Evolutionary conservation across 2,113 vertebrate genomes (phyloP), one percentile per base, ranked within the genome.

Genomic region (Peucedramus taeniatus): DNA sequence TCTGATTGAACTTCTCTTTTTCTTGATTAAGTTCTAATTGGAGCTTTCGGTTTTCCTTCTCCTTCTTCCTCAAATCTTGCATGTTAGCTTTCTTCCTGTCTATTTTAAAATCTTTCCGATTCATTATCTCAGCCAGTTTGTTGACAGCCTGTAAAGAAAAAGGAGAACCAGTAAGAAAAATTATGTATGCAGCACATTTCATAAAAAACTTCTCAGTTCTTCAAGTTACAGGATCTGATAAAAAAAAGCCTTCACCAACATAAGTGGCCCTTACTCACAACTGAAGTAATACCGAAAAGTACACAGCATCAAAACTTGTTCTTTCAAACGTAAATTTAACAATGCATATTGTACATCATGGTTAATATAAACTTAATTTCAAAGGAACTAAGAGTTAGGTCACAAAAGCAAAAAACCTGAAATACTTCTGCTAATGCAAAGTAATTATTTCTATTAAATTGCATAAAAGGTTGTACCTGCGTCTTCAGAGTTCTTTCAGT

Each of bases 51-150:
- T 99, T 99, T 98, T 99, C 99, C 96, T 99, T 99, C 98, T 99
- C 99, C 89, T 99, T 99, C 98, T 99, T 99, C 91, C 99, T 98
- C 97, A 99, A 98, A 97, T 99, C 99, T 42, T 99, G 99, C 30
- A 98, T 99, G 89, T 99, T 99, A 89, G 98, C 99, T 97, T 99
- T 99, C 97, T 99, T 99, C 95, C 99, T 99, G 98, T 99, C 99
- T 91, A 99, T 98, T 98, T 99, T 99, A 98, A 99, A 99, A 97
- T 99, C 99, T 97, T 99, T 99, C 27, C 99, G 98, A 97, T 99
- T 99, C 99, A 99, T 99, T 97, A 99, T 99, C 97, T 99, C 99
- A 77, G 99, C 99, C 96, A 99, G 98, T 93, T 99, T 99, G 97
- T 99, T 99, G 81, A 99, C 99, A 89, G 99, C 99, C 99, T 99